phyloP scores from a whole-genome alignment of 2,888 invertebrate genomes.

The Macaria notata region DNA sequence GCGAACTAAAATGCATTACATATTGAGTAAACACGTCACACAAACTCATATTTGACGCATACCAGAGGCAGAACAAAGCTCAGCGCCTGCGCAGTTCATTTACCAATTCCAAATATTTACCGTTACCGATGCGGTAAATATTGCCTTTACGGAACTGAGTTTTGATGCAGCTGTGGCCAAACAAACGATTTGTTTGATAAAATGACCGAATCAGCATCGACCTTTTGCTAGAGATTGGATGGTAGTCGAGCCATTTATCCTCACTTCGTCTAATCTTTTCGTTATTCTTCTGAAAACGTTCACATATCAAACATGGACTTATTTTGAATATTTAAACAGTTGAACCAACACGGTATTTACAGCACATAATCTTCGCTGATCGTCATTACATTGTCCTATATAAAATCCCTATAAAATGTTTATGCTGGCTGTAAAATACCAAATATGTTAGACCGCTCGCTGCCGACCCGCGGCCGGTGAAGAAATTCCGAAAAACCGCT shows the following conservation, averaged over 20 bases:
- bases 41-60: constrained; percentile 44
- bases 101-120: constrained; percentile 33
- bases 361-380: background rate
- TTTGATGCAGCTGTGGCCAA: constrained; percentile 23
- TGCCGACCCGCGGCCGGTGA: constrained; percentile 14
- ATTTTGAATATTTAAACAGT: background rate
- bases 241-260: too few species aligned
- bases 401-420: constrained; percentile 15
- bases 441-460: constrained; percentile 8
- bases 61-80: constrained; percentile 42
- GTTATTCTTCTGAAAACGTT: too few species aligned
- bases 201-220: constrained; percentile 20
- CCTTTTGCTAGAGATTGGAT: constrained; percentile 10
- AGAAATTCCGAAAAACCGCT: constrained; percentile 31
- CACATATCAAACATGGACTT: background rate
- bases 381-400: constrained; percentile 11
- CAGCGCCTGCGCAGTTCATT: constrained; percentile 25
- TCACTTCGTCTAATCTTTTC: too few species aligned
- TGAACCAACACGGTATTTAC: constrained; percentile 2
- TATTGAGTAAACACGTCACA: constrained; percentile 50
- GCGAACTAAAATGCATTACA: constrained; percentile 21
- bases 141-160: constrained; percentile 8
- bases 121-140: constrained; percentile 16
- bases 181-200: constrained; percentile 26
- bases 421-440: constrained; percentile 17